These are phyloP conservation scores for Decapterus maruadsi DNA, from an alignment of 2,797 vertebrate species.

Conservation along the genomic window DNA sequence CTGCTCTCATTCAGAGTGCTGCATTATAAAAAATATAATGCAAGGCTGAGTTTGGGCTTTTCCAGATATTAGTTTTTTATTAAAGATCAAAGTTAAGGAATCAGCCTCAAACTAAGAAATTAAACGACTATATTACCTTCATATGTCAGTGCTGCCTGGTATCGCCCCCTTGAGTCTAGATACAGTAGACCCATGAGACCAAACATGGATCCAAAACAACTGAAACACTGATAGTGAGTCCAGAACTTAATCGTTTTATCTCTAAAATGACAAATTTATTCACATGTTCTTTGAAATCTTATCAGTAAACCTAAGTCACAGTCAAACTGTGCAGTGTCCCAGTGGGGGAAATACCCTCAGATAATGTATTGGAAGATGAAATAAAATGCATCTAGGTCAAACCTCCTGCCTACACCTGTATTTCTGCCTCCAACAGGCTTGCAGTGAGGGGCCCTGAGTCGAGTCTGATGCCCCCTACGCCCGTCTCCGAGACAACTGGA, in stretches of 20 bases:
- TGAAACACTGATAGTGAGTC: neutral
- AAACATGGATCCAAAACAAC: constrained; percentile 12
- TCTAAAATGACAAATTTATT: neutral
- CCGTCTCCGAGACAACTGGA: constrained; percentile 83
- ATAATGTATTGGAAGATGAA: neutral
- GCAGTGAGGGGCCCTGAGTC: constrained; percentile 80
- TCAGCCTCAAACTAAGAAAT: constrained; percentile 32
- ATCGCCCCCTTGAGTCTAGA: constrained; percentile 24
- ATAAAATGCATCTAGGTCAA: constrained; percentile 13
- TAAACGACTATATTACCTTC: constrained; percentile 36
- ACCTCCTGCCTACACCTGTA: constrained; percentile 82
- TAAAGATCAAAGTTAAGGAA: constrained; percentile 50
- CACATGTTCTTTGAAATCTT: neutral
- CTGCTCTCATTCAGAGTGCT: constrained; percentile 56
- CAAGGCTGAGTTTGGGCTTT: constrained; percentile 41
- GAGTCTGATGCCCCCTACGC: constrained; percentile 77
- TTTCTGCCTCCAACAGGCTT: constrained; percentile 85
- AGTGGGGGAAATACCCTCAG: constrained; percentile 11
- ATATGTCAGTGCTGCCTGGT: constrained; percentile 27
- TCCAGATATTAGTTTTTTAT: constrained; percentile 59
- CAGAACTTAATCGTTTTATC: neutral
- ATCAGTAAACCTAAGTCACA: neutral
- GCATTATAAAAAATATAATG: constrained; percentile 52
- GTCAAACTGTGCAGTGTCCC: constrained; percentile 9
- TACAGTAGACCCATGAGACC: neutral